Evolutionary conservation across 2,888 invertebrate species (phyloP).

Genomic region (Acanthosepion pharaonis): DNA sequence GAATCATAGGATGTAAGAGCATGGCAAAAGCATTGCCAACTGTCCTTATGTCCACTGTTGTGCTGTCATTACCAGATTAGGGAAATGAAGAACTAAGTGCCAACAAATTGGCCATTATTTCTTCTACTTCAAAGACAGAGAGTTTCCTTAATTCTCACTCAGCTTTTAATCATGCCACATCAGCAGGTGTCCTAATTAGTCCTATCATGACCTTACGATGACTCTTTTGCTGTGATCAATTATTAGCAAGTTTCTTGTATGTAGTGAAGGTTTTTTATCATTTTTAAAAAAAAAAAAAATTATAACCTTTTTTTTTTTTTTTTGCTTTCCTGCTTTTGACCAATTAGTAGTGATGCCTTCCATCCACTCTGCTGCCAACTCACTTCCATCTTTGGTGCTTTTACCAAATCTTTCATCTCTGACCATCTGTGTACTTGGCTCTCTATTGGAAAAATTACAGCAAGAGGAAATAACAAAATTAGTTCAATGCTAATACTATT

Average conservation of each 20-base stretch:
- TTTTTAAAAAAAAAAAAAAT: not conserved
- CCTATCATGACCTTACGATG: not conserved
- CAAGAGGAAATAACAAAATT: not conserved
- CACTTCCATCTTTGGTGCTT: not conserved
- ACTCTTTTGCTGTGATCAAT: slow-evolving; percentile 33
- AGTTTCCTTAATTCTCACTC: slow-evolving; percentile 37
- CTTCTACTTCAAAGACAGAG: slow-evolving; percentile 38
- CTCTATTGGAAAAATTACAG: not conserved
- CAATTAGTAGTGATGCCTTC: not conserved
- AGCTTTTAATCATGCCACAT: slow-evolving; percentile 4
- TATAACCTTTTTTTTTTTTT: not conserved
- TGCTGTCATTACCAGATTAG: slow-evolving; percentile 46
- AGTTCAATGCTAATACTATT: not conserved
- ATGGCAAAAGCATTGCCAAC: not conserved
- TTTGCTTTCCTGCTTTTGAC: not conserved
- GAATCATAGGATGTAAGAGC: not conserved
- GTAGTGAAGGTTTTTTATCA: not conserved
- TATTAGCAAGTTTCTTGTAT: not conserved
- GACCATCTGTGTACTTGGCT: not conserved
- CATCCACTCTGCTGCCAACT: not conserved
- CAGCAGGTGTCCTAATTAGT: not conserved
- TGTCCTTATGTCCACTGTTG: not conserved
- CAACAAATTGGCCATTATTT: slow-evolving; percentile 46
- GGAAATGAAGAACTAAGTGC: slow-evolving; percentile 36
- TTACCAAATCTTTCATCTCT: not conserved